These are phyloP conservation scores for Pararge aegeria DNA, from an alignment of 1,140 invertebrate species.

Conservation along the genomic window DNA sequence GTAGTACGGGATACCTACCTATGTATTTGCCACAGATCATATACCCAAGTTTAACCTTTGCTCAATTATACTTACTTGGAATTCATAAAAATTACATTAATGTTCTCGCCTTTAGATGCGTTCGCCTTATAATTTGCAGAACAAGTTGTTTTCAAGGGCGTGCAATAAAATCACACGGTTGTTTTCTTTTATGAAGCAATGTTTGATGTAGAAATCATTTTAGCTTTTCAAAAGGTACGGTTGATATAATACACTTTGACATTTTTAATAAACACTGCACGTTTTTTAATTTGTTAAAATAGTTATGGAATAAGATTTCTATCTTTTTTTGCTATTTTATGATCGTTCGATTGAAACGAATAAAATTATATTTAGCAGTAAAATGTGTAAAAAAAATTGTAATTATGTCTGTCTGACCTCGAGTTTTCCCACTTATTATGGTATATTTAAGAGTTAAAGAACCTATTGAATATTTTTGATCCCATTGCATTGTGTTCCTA, in stretches of 20 bases:
- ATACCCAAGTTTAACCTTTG: too few species aligned
- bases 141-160: constrained; percentile 11
- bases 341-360: too few species aligned
- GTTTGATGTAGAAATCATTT: constrained; percentile 1
- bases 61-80: too few species aligned
- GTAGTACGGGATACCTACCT: too few species aligned
- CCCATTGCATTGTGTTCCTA: too few species aligned
- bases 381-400: too few species aligned
- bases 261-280: not conserved
- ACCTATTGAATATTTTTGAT: constrained; percentile 17
- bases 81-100: constrained; percentile 12
- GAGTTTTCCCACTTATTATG: too few species aligned
- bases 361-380: too few species aligned
- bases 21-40: too few species aligned
- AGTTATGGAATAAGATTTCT: not conserved
- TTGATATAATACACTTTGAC: not conserved
- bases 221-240: not conserved
- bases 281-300: not conserved
- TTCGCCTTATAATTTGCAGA: not conserved
- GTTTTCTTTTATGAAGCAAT: constrained; percentile 9
- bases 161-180: constrained; percentile 7
- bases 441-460: too few species aligned
- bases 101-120: constrained; percentile 2
- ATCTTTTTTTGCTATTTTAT: not conserved
- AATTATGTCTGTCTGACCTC: too few species aligned